phyloP scores from a whole-genome alignment of 1,140 invertebrate genomes.

The Drosophila micromelanica region DNA sequence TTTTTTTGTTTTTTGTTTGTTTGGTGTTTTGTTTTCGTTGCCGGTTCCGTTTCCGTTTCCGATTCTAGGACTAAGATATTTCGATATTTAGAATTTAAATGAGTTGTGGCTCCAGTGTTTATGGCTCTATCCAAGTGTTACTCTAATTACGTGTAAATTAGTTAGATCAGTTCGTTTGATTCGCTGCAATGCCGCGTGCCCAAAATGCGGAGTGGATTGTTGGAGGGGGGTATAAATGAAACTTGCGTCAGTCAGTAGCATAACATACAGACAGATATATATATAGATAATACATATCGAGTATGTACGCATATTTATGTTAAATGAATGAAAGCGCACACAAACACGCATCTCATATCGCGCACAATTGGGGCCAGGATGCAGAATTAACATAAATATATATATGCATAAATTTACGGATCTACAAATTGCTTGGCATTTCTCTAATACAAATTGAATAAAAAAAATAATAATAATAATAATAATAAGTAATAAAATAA shows the following conservation, averaged over 20 bases:
- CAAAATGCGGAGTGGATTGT: constrained; percentile 31
- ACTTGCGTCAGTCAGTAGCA: constrained; percentile 44
- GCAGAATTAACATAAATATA: too few relatives aligned
- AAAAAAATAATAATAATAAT: not conserved
- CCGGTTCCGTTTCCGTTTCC: constrained; percentile 5
- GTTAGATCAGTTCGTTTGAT: constrained; percentile 56
- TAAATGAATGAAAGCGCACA: constrained; percentile 6
- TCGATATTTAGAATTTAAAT: constrained; percentile 7
- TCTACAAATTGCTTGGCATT: constrained; percentile 16
- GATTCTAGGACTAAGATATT: not conserved
- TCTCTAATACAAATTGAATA: not conserved
- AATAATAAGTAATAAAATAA: not conserved
- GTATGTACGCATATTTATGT: not conserved
- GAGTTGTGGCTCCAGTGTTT: constrained; percentile 21
- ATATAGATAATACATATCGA: not conserved
- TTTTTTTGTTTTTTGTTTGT: not conserved
- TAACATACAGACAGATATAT: constrained; percentile 20
- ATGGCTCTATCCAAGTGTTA: constrained; percentile 41
- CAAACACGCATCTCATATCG: not conserved
- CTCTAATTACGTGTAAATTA: constrained; percentile 46
- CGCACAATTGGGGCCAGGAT: too few relatives aligned
- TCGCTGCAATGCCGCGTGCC: constrained; percentile 63
- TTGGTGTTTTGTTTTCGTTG: constrained; percentile 15
- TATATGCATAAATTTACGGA: not conserved
- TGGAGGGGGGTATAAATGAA: constrained; percentile 45